These are phyloP conservation scores for Sebastes hubbsi DNA, from an alignment of 2,797 vertebrate species.

Conservation along the genomic window DNA sequence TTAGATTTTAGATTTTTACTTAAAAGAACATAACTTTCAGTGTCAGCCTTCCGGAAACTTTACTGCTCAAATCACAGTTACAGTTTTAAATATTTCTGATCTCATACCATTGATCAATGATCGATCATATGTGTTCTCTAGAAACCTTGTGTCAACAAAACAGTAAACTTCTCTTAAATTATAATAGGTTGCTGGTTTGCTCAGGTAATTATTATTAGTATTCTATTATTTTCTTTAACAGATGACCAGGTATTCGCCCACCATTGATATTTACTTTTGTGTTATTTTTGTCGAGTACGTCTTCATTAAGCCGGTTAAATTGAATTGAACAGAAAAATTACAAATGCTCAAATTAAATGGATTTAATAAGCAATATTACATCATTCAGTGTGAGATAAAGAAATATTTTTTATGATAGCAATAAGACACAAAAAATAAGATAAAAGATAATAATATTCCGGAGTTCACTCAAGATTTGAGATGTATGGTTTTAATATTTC, in stretches of 20 bases:
- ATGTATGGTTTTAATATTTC: background rate
- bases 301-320: background rate
- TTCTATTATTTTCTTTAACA: background rate
- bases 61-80: background rate
- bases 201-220: slow-evolving; percentile 19
- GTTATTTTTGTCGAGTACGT: no score
- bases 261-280: background rate
- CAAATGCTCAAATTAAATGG: background rate
- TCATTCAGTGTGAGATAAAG: background rate
- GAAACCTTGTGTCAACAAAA: background rate
- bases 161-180: background rate
- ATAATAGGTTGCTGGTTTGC: background rate
- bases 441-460: background rate
- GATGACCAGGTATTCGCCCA: background rate
- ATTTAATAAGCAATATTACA: background rate
- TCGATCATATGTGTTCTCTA: background rate
- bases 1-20: background rate
- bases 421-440: background rate
- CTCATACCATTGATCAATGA: background rate
- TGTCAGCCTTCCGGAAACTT: background rate
- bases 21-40: background rate
- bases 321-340: background rate
- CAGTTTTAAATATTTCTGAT: background rate
- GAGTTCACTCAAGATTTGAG: background rate
- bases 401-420: background rate